A percentile compares a stretch with the other conserved stretches of the same genome.
Conservation (phyloP, 2,888 invertebrate genomes). For the Dolichopus griseipennis region DNA sequence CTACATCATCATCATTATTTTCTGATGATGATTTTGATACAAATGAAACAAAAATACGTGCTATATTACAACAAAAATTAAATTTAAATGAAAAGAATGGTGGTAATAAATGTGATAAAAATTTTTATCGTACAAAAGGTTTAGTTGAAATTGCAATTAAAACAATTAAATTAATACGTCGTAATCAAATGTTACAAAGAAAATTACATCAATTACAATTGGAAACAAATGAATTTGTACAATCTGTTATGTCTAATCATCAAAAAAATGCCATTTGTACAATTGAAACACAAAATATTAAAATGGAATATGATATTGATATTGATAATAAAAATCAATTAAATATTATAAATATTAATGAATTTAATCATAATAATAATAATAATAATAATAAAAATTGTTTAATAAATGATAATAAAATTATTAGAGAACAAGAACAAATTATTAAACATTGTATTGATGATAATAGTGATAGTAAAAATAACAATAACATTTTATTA, state of each 20-base stretch:
- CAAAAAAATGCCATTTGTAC: slow-evolving; percentile 36
- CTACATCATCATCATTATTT: slow-evolving; percentile 1
- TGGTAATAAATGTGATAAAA: slow-evolving; percentile 21
- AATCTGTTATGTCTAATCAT: slow-evolving; percentile 50
- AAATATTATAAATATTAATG: not conserved
- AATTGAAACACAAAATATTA: not conserved
- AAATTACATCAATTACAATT: slow-evolving; percentile 52
- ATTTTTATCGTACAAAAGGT: slow-evolving; percentile 36
- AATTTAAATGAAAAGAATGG: not conserved
- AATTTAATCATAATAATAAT: not conserved
- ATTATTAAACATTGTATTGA: not conserved
- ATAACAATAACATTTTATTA: not conserved
- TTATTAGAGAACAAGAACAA: not conserved
- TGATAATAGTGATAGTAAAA: not conserved
- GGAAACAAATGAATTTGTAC: slow-evolving; percentile 55
- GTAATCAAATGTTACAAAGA: slow-evolving; percentile 53
- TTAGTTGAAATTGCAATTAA: slow-evolving; percentile 55
- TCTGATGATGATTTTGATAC: not conserved
- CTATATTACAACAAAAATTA: not conserved
- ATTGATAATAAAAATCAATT: not conserved
- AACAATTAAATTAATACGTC: slow-evolving; percentile 54
- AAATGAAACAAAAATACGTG: not conserved
- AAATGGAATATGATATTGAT: too few species aligned
- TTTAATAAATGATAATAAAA: not conserved
- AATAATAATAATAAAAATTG: not conserved